phyloP scores from a whole-genome alignment of 2,113 vertebrate genomes.

The Pseudolaguvia tuberculata region DNA sequence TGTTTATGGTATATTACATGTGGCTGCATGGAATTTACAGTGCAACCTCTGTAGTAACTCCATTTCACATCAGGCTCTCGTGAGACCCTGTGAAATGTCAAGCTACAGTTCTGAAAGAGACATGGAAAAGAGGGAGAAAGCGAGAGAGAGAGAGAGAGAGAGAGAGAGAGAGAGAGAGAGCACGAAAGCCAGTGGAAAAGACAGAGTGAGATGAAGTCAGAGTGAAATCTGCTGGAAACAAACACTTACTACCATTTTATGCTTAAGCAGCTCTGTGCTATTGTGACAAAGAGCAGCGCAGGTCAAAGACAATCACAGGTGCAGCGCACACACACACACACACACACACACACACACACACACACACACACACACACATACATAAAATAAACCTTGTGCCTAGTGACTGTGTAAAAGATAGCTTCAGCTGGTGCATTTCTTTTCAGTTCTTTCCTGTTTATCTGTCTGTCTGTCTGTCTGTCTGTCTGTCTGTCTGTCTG shows the following conservation, averaged over 20 bases:
- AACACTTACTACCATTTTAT: slow-evolving; percentile 94
- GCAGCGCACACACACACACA: slow-evolving; percentile 40
- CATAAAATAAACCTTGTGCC: not conserved
- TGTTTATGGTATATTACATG: slow-evolving; percentile 98
- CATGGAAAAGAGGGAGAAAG: slow-evolving; percentile 39
- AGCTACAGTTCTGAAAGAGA: slow-evolving; percentile 90
- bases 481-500: no score
- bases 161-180: slow-evolving; percentile 48
- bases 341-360: slow-evolving; percentile 17
- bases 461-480: no score
- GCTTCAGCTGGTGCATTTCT: not conserved
- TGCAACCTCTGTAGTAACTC: slow-evolving; percentile 95
- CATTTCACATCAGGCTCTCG: slow-evolving; percentile 93
- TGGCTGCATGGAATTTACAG: slow-evolving; percentile 99
- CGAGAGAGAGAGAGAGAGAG: slow-evolving; percentile 44
- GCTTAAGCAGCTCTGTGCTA: slow-evolving; percentile 77
- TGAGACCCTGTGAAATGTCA: slow-evolving; percentile 98
- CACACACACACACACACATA: slow-evolving; percentile 31
- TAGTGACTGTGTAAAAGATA: slow-evolving; percentile 1
- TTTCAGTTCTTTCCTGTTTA: no score
- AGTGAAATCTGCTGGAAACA: slow-evolving; percentile 98
- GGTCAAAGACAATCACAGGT: slow-evolving; percentile 69
- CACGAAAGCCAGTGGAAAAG: slow-evolving; percentile 35
- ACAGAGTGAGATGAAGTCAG: slow-evolving; percentile 36
- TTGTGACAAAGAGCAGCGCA: slow-evolving; percentile 68